Base-by-base conservation (phyloP, 2,797 vertebrate genomes). In the Siniperca scherzeri region DNA sequence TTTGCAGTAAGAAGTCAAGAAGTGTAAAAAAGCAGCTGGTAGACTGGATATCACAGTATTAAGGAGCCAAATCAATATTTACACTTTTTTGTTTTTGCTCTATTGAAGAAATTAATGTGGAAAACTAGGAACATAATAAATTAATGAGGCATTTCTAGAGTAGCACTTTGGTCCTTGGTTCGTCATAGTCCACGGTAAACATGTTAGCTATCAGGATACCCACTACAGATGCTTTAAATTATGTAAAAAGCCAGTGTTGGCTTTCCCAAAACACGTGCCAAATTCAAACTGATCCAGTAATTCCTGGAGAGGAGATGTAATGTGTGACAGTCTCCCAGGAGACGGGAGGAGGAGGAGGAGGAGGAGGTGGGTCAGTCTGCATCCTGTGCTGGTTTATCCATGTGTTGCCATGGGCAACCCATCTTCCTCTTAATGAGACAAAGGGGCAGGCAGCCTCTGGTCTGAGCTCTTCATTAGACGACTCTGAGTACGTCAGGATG, bases 361-460 rank as follows among this genome's bases (percentile, higher is more conserved):
- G 78, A 70, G 78, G 67, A 56, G 65, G 66, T 2, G 13, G 70
- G 59, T 68, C 60, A 55, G 38, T 66, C 66, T 78, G 70, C 77
- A 38, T 86, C 78, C 73, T 44, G 64, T 72, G 21, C 30, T 60
- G 80, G 70, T 72, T 81, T 80, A 78, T 87, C 84, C 81, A 86
- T 30, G 61, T 90, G 86, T 85, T 84, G 90, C 89, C 68, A 60
- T 53, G 81, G 89, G 89, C 74, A 10, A 88, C 67, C 52, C 60
- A 73, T 74, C 73, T 83, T 89, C 30, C 64, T 87, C 77, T 88
- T 78, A 79, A 85, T 78, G 75, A 84, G 75, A 90, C 85, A 84
- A 86, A 83, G 74, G 74, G 65, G 75, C 6, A 9, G 27, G 30
- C 70, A 57, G 72, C 74, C 70, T 83, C 48, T 70, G 73, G 77